Base-by-base conservation (phyloP, 2,888 invertebrate species). In the Spodoptera exigua region DNA sequence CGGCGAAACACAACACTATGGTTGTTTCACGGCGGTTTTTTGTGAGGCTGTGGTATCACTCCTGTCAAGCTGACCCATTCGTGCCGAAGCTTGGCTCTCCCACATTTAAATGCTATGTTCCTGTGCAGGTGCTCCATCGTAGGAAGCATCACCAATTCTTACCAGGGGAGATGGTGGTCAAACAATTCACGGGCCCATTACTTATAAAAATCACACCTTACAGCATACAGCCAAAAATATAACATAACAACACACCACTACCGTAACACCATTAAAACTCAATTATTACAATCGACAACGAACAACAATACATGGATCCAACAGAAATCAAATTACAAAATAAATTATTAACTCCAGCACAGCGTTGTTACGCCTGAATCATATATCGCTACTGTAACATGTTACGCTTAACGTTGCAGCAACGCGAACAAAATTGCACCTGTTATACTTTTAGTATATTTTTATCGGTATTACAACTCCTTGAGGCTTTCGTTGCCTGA, bases 251-350 rank as follows among this genome's bases (percentile, higher is more conserved):
- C 10, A 10, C 39, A 14, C 39, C 16, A 2, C 7, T 39, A 16
- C 16, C 16, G 16, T 13, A 39, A 10, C 39, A 10, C 39, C n/a
- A 10, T 14, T 39, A 27, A 10, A 32, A 12, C 17, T 51, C 43
- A 44, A 55, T 52, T 54, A 62, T 60, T 65, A 59, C 12, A 35
- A 34, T 18, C 61, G 45, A 64, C 62, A 54, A 61, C 5, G 4
- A 0, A 21, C 21, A 21, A 59, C 61, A 73, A 76, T 65, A 47
- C 55, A 48, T 61, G 64, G 64, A 80, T 76, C 77, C 72, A 70
- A 74, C 74, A 71, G 75, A 81, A 86, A 85, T 85, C 82, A 79
- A 85, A 85, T 85, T 87, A 82, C 79, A 68, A 66, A 78, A 82
- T 87, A 85, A 83, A 85, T 85, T 85, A 82, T 78, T 78, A 61